phyloP scores from a whole-genome alignment of 2,888 invertebrate species.

The Arctia plantaginis region DNA sequence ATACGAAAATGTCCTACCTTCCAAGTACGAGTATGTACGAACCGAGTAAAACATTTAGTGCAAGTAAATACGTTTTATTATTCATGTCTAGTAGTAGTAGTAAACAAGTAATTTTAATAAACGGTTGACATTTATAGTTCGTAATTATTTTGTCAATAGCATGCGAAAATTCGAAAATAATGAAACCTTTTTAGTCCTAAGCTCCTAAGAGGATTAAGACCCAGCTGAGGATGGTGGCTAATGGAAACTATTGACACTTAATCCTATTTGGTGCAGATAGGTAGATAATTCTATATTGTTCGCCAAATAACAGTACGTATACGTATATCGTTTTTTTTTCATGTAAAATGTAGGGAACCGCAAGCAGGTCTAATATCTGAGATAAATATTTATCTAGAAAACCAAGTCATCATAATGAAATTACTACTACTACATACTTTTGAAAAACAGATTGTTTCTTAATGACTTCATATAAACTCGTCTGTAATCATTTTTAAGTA shows the following conservation, averaged over 20 bases:
- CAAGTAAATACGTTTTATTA: background rate
- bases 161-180: constrained; percentile 8
- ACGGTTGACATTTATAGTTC: background rate
- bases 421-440: background rate
- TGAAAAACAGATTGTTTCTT: background rate
- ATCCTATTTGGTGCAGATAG: constrained; percentile 10
- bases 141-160: constrained; percentile 7
- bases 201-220: constrained; percentile 29
- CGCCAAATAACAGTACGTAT: background rate
- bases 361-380: background rate
- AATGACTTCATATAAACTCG: background rate
- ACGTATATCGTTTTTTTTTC: background rate
- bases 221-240: constrained; percentile 12
- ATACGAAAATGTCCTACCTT: background rate
- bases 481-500: background rate
- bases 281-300: background rate
- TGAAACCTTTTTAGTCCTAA: constrained; percentile 9
- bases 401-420: background rate
- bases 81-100: background rate
- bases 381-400: background rate
- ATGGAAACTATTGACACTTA: constrained; percentile 24
- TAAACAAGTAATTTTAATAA: constrained; percentile 1
- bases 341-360: background rate
- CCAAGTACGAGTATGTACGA: background rate
- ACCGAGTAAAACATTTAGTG: background rate